Evolutionary conservation across 2,888 invertebrate species (phyloP).

Genomic region (Maniola hyperantus): DNA sequence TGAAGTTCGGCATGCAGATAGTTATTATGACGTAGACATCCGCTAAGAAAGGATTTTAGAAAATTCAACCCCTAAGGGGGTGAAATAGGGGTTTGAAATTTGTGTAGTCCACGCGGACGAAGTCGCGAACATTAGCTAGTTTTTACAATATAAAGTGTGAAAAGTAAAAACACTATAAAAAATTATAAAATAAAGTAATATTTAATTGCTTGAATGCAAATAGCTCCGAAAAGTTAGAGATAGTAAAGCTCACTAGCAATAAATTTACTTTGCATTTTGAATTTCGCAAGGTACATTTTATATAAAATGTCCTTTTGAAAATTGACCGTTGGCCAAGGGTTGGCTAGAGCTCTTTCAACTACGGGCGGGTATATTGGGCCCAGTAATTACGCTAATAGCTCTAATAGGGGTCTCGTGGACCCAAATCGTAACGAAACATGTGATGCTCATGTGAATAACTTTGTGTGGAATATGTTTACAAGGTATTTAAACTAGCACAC

Average conservation of each 20-base stretch:
- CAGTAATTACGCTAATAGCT: constrained; percentile 66
- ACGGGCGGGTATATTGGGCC: constrained; percentile 55
- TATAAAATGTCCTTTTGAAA: constrained; percentile 10
- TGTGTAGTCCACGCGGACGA: no score
- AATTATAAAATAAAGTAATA: no score
- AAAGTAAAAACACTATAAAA: no score
- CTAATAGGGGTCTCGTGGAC: constrained; percentile 57
- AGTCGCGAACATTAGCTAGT: no score
- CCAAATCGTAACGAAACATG: constrained; percentile 25
- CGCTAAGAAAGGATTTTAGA: no score
- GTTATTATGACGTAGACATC: no score
- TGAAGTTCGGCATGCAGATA: no score
- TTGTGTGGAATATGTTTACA: constrained; percentile 24
- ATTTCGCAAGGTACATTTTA: background rate
- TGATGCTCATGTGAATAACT: constrained; percentile 26
- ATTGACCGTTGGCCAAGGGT: constrained; percentile 15
- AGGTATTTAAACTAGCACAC: constrained; percentile 5
- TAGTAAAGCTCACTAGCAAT: background rate
- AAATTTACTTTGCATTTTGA: background rate
- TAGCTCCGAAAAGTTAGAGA: no score
- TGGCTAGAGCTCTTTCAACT: constrained; percentile 19
- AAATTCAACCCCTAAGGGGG: no score
- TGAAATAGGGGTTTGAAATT: no score
- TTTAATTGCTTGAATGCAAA: no score
- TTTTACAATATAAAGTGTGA: no score